phyloP scores from a whole-genome alignment of 2,797 vertebrate species.

The Acropternis orthonyx region DNA sequence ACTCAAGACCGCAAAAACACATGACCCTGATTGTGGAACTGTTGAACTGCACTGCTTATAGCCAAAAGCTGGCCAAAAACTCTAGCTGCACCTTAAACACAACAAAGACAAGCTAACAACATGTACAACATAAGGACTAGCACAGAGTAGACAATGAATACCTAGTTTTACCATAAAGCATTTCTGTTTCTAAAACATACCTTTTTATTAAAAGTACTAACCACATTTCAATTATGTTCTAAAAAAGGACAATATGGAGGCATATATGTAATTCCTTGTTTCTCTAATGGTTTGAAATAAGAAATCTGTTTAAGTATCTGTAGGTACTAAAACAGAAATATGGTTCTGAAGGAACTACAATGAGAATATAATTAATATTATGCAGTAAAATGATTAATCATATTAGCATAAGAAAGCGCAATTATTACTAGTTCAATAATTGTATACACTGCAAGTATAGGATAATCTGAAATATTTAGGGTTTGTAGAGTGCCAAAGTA shows the following conservation, averaged over 20 bases:
- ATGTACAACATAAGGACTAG: rapidly evolving
- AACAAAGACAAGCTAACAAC: not conserved
- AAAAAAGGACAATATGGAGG: not conserved
- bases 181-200: not conserved
- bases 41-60: not conserved
- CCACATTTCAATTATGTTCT: not conserved
- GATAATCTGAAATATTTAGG: not conserved
- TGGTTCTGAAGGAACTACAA: not conserved
- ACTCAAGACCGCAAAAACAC: not conserved
- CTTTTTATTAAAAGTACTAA: not conserved
- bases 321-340: not conserved
- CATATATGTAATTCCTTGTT: not conserved
- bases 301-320: not conserved
- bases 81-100: not conserved
- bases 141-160: not conserved
- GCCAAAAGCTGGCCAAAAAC: not conserved
- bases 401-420: not conserved
- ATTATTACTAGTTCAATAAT: not conserved
- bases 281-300: not conserved
- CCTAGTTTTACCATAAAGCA: not conserved
- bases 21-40: not conserved
- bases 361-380: not conserved
- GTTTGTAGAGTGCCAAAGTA: not conserved
- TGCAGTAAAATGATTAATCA: not conserved
- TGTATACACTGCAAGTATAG: not conserved